Percentiles rank a stretch among this genome's conserved stretches.
Evolutionary conservation across 1,140 invertebrate genomes (phyloP).

Genomic region (Planococcus citri): DNA sequence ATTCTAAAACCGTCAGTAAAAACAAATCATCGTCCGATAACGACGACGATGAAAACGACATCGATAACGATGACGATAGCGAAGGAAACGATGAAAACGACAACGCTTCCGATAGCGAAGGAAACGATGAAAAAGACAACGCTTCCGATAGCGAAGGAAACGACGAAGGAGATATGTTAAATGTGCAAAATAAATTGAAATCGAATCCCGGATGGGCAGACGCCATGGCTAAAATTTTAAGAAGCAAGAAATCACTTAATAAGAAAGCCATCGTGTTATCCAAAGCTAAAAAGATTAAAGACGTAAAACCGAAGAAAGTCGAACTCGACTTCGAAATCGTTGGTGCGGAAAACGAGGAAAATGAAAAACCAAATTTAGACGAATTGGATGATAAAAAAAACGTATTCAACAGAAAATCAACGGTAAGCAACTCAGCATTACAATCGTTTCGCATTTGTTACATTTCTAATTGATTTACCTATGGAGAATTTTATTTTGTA

Average conservation of each 20-base stretch:
- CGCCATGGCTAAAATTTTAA: slow-evolving; percentile 43
- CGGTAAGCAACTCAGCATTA: too few relatives aligned
- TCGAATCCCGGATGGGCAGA: slow-evolving; percentile 50
- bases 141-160: too few relatives aligned
- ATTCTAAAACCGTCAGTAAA: neutral
- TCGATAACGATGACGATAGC: neutral
- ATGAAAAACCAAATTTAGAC: neutral
- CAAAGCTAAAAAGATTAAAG: slow-evolving; percentile 54
- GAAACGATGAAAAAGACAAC: too few relatives aligned
- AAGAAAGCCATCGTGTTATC: slow-evolving; percentile 35
- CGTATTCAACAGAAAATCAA: neutral
- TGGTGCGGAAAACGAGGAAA: slow-evolving; percentile 6
- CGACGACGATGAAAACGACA: neutral
- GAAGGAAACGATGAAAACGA: neutral
- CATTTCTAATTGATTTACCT: too few relatives aligned
- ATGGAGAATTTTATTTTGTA: slow-evolving; percentile 18
- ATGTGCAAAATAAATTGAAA: slow-evolving; percentile 1
- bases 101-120: too few relatives aligned
- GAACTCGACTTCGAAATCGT: slow-evolving; percentile 23
- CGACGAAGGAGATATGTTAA: too few relatives aligned
- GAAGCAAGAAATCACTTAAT: slow-evolving; percentile 26
- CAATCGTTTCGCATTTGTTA: too few relatives aligned
- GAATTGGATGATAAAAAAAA: neutral
- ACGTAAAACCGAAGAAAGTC: slow-evolving; percentile 29
- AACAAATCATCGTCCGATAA: neutral